Conservation (phyloP, 1,140 invertebrate species). For the Drosophila gunungcola region DNA sequence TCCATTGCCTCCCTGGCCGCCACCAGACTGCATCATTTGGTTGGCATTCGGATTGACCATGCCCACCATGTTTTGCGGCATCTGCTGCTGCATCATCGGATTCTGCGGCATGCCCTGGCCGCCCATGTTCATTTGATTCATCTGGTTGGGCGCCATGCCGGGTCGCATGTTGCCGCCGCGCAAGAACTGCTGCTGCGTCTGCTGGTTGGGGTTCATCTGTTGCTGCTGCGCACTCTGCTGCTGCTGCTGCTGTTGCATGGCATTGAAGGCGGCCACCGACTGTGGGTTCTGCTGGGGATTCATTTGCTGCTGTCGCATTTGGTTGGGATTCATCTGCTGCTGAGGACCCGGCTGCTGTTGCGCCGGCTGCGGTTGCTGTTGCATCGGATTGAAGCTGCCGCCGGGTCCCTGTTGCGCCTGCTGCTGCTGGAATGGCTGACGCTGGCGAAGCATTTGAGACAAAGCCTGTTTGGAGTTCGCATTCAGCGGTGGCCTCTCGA, state of each 20-base stretch:
- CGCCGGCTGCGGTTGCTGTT: slow-evolving; percentile 84
- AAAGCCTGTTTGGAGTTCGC: slow-evolving; percentile 92
- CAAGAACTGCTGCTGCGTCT: slow-evolving; percentile 76
- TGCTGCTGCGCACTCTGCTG: slow-evolving; percentile 64
- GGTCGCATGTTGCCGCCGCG: slow-evolving; percentile 83
- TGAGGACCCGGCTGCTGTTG: slow-evolving; percentile 62
- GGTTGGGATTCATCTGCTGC: slow-evolving; percentile 70
- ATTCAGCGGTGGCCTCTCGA: slow-evolving; percentile 89
- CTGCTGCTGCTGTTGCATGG: slow-evolving; percentile 74
- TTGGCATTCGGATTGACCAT: slow-evolving; percentile 85
- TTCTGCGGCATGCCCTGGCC: slow-evolving; percentile 85
- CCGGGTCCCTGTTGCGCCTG: slow-evolving; percentile 63
- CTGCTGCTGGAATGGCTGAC: slow-evolving; percentile 86
- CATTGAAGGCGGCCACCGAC: slow-evolving; percentile 80
- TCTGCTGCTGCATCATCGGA: slow-evolving; percentile 85
- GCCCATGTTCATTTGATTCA: slow-evolving; percentile 86
- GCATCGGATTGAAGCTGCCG: slow-evolving; percentile 85
- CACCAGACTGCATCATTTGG: slow-evolving; percentile 66
- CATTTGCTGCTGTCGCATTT: slow-evolving; percentile 70
- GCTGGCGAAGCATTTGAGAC: slow-evolving; percentile 92
- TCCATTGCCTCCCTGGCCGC: slow-evolving; percentile 56
- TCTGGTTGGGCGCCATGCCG: slow-evolving; percentile 84
- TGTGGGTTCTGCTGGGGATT: slow-evolving; percentile 84
- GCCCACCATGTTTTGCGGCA: slow-evolving; percentile 85
- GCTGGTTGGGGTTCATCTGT: slow-evolving; percentile 71